Conservation (phyloP, 2,113 vertebrate genomes). For the Aix galericulata region DNA sequence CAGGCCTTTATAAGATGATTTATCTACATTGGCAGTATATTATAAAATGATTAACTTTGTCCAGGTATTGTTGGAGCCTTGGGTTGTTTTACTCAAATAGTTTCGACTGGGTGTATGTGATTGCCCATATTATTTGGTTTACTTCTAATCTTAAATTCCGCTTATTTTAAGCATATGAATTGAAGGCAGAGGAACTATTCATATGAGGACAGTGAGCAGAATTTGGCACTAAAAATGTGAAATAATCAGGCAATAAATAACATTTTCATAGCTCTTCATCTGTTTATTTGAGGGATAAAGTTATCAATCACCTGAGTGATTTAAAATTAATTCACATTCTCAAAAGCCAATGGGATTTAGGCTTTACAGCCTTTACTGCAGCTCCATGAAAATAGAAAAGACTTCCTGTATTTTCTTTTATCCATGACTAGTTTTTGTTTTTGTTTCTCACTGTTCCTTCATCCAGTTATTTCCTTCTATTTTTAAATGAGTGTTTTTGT, state of each 20-base stretch:
- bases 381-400: not conserved
- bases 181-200: slow-evolving; percentile 8
- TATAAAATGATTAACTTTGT: not conserved
- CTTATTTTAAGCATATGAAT: slow-evolving; percentile 41
- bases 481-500: not conserved
- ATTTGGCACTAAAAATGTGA: slow-evolving; percentile 35
- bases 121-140: slow-evolving; percentile 8
- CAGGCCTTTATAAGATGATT: not conserved
- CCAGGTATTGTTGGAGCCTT: not conserved
- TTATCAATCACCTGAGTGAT: slow-evolving; percentile 26
- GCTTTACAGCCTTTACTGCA: not conserved
- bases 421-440: not conserved
- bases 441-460: not conserved
- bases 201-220: not conserved
- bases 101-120: not conserved
- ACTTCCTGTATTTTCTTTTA: not conserved
- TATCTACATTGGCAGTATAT: not conserved
- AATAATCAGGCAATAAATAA: slow-evolving; percentile 2
- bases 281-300: slow-evolving; percentile 31
- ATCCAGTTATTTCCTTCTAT: not conserved
- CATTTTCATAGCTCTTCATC: not conserved
- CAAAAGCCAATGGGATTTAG: slow-evolving; percentile 20
- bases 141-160: slow-evolving; percentile 34
- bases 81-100: not conserved
- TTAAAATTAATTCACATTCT: not conserved